These are phyloP conservation scores for honey bee (Apis mellifera) DNA, from an alignment of 1,140 invertebrate genomes.

Conservation along the genomic window Amel_HAv3.1 CM009933.2:3227501-3228000, in stretches of 20 bases:
- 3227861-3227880: not conserved
- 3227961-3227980: constrained; percentile 3
- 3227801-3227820: not conserved
- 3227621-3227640: constrained; percentile 1
- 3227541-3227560: constrained; percentile 73
- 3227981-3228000: constrained; percentile 18
- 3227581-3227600: constrained; percentile 28
- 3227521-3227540: constrained; percentile 71
- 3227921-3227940: constrained; percentile 12
- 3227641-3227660: constrained; percentile 15
- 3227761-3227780: constrained; percentile 3
- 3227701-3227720: constrained; percentile 6
- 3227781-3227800: not conserved
- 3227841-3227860: not conserved
- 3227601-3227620: constrained; percentile 8
- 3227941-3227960: constrained; percentile 11
- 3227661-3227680: not conserved
- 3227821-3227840: constrained; percentile 17
- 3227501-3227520: constrained; percentile 48
- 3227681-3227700: not conserved
- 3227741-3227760: constrained; percentile 3
- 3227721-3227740: constrained; percentile 9
- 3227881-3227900: not conserved
- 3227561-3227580: constrained; percentile 9
- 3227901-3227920: constrained; percentile 6